These are phyloP conservation scores for Rafetus swinhoei DNA, from an alignment of 2,113 vertebrate species.

Conservation along the genomic window DNA sequence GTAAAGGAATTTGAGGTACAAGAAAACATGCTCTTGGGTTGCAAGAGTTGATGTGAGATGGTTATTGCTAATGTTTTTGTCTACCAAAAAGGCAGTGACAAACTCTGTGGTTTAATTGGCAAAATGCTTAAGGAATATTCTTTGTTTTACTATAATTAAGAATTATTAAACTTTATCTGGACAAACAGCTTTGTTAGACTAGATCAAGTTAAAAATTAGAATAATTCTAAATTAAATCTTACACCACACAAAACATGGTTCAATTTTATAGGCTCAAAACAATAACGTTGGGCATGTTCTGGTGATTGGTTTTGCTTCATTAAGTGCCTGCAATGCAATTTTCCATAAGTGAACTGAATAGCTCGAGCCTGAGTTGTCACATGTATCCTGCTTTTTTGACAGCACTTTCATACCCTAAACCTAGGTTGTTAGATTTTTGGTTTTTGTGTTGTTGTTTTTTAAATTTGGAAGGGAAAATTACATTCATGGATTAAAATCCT, in stretches of 20 bases:
- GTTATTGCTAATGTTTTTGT: neutral
- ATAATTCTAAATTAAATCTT: neutral
- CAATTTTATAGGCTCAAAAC: neutral
- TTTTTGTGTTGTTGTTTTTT: neutral
- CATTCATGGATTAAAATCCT: neutral
- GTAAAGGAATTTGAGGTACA: neutral
- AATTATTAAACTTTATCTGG: neutral
- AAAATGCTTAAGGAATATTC: neutral
- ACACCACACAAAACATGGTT: neutral
- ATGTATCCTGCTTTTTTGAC: rapidly evolving
- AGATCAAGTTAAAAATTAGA: neutral
- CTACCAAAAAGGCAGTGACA: neutral
- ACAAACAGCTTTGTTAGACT: neutral
- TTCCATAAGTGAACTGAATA: neutral
- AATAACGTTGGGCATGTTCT: neutral
- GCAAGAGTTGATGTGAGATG: neutral
- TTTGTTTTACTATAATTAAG: neutral
- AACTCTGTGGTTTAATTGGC: neutral
- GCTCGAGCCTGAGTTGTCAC: neutral
- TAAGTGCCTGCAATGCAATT: neutral
- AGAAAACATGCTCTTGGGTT: neutral
- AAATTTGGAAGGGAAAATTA: neutral
- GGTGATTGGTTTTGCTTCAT: neutral
- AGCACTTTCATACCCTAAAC: neutral
- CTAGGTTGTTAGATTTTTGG: neutral